Conservation (phyloP, 2,113 vertebrate genomes). For the Malaclemys terrapin region DNA sequence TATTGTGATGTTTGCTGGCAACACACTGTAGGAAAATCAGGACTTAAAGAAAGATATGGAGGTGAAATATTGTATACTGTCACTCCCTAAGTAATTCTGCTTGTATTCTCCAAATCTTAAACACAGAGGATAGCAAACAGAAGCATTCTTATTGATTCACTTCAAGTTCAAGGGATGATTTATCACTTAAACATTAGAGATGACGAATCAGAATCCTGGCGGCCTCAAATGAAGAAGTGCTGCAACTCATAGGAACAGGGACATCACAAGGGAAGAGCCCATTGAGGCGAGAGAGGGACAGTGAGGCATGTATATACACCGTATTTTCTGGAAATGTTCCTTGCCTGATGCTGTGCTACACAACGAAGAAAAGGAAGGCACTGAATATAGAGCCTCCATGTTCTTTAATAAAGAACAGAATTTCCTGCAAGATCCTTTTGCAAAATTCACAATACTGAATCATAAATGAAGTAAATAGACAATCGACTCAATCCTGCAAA, state of each 20-base stretch:
- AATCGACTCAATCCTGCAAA: not conserved
- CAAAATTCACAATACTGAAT: not conserved
- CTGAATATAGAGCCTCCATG: not conserved
- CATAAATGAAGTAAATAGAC: not conserved
- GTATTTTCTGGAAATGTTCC: not conserved
- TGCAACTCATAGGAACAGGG: rapidly evolving
- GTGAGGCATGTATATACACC: not conserved
- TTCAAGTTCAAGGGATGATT: not conserved
- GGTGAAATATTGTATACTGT: not conserved
- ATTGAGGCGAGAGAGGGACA: not conserved
- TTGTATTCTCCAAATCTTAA: not conserved
- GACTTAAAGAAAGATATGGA: not conserved
- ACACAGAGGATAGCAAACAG: not conserved
- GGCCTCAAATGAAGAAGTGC: not conserved
- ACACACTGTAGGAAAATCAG: not conserved
- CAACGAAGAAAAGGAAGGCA: not conserved
- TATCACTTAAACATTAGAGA: not conserved
- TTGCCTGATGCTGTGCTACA: not conserved
- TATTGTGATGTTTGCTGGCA: not conserved
- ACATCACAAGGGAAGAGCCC: not conserved
- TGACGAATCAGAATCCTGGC: not conserved
- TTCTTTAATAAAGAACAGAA: not conserved
- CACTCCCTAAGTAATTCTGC: not conserved
- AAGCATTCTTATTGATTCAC: not conserved
- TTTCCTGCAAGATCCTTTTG: not conserved